Evolutionary conservation across 2,888 invertebrate genomes (phyloP).

Genomic region (Atherix ibis): DNA sequence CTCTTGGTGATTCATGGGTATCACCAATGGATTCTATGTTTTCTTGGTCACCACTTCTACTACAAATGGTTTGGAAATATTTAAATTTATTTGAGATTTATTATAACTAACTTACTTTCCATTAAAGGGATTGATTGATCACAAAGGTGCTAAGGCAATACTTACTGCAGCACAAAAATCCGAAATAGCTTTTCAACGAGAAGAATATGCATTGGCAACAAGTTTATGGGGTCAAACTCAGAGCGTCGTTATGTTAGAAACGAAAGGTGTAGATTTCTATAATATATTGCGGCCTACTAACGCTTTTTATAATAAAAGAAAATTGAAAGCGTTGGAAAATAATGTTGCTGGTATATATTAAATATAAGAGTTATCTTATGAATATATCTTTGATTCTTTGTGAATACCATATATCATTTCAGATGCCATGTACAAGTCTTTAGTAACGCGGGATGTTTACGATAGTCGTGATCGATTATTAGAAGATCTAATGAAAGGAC

Average conservation of each 20-base stretch:
- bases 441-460: slow-evolving; percentile 22
- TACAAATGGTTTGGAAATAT: slow-evolving; percentile 51
- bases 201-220: slow-evolving; percentile 44
- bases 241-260: slow-evolving; percentile 40
- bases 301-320: slow-evolving; percentile 9
- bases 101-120: not conserved
- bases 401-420: not conserved
- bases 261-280: slow-evolving; percentile 61
- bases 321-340: not conserved
- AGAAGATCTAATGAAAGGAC: slow-evolving; percentile 50
- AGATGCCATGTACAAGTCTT: slow-evolving; percentile 25
- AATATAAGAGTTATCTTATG: not conserved
- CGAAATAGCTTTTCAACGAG: slow-evolving; percentile 39
- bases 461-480: slow-evolving; percentile 25
- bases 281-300: slow-evolving; percentile 46
- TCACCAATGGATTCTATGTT: slow-evolving; percentile 70
- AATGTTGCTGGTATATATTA: not conserved
- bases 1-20: slow-evolving; percentile 81
- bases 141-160: slow-evolving; percentile 43
- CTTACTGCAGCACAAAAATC: slow-evolving; percentile 40
- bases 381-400: not conserved
- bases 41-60: slow-evolving; percentile 67
- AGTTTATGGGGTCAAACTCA: slow-evolving; percentile 49
- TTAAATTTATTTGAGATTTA: not conserved
- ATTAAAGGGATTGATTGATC: slow-evolving; percentile 36